Conservation (phyloP, 2,797 vertebrate genomes). For the Acipenser ruthenus region DNA sequence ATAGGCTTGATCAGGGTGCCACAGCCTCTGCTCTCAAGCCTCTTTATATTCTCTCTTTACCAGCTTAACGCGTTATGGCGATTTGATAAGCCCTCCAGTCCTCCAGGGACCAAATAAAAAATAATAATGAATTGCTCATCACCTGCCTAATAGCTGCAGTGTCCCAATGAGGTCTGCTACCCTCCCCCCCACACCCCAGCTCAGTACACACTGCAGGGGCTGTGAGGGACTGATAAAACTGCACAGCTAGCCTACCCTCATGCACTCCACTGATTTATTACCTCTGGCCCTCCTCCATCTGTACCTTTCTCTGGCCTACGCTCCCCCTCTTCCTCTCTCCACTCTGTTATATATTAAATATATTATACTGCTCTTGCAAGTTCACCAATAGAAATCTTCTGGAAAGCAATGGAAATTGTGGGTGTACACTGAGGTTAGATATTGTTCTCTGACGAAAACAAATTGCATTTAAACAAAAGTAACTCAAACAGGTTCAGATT, state of each 20-base stretch:
- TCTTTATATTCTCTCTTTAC: neutral
- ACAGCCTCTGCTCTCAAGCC: neutral
- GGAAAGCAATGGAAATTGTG: too few species aligned
- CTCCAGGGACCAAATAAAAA: neutral
- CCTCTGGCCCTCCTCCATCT: neutral
- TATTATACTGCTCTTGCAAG: too few species aligned
- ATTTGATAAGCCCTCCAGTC: neutral
- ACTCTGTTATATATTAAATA: too few species aligned
- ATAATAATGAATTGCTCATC: slow-evolving; percentile 2
- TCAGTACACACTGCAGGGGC: neutral
- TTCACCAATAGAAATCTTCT: too few species aligned
- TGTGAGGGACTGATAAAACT: neutral
- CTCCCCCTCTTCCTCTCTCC: neutral
- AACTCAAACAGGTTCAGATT: too few species aligned
- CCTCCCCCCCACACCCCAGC: too few species aligned
- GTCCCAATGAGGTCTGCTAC: neutral
- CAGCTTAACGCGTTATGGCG: neutral
- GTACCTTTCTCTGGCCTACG: neutral
- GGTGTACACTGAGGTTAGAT: too few species aligned
- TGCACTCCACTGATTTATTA: neutral
- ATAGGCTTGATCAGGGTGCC: neutral
- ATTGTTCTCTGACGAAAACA: too few species aligned
- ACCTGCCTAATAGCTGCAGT: neutral
- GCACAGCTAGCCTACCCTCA: neutral
- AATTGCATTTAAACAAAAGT: too few species aligned